Percentiles rank a stretch among this genome's conserved stretches.
These are phyloP conservation scores for Eurystomus glaucurus DNA, from an alignment of 2,797 vertebrate genomes.

Conservation along the genomic window DNA sequence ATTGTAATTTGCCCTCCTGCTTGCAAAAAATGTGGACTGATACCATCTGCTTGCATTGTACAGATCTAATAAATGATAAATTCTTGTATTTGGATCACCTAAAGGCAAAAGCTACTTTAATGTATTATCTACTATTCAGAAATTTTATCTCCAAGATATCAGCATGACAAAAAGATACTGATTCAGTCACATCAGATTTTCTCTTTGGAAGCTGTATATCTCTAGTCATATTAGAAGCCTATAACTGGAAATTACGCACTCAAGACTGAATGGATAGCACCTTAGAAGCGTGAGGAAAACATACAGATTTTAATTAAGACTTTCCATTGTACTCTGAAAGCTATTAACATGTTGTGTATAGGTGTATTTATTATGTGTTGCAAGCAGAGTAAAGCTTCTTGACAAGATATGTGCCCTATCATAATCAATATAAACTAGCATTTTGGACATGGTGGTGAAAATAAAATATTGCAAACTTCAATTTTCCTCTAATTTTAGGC, in stretches of 20 bases:
- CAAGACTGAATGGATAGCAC: background rate
- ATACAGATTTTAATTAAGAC: background rate
- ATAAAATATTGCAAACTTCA: background rate
- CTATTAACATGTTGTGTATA: background rate
- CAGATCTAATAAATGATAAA: background rate
- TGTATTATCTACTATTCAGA: background rate
- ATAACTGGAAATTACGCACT: background rate
- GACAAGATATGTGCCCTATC: background rate
- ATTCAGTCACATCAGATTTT: background rate
- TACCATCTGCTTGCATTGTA: background rate
- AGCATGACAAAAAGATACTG: background rate
- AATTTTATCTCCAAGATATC: background rate
- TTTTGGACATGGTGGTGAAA: background rate
- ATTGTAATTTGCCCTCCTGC: background rate
- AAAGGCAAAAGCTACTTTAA: background rate
- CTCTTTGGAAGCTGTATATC: background rate
- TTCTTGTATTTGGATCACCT: background rate
- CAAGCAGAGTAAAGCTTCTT: background rate
- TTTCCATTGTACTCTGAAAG: background rate
- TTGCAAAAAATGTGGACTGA: background rate
- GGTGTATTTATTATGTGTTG: background rate
- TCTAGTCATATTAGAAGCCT: background rate
- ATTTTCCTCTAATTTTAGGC: background rate
- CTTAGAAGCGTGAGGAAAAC: background rate
- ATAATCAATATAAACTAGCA: background rate